Conservation (phyloP, 2,113 vertebrate species). For the Anhinga anhinga region DNA sequence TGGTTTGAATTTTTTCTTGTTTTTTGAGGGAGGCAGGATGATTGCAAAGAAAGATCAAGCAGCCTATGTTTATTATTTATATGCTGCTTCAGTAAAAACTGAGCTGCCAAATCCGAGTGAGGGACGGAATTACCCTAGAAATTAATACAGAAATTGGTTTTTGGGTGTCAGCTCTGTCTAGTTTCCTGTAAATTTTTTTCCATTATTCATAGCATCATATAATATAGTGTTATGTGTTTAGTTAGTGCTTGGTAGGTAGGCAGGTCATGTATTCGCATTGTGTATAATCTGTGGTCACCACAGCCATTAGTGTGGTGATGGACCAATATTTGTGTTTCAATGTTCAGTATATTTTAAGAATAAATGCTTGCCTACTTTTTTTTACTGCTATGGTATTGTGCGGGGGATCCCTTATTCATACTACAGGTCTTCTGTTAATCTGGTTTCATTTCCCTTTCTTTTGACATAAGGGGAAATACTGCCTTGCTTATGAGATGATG, state of each 20-base stretch:
- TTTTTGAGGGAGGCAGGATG: not conserved
- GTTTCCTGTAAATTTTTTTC: not conserved
- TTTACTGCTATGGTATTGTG: rapidly evolving
- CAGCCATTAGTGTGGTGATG: not conserved
- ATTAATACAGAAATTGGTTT: not conserved
- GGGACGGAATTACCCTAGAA: not conserved
- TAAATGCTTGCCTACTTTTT: not conserved
- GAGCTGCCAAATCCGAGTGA: not conserved
- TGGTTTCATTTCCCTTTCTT: not conserved
- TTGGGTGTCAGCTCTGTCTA: not conserved
- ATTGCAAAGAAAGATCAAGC: not conserved
- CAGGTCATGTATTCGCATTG: not conserved
- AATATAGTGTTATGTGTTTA: not conserved
- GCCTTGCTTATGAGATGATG: not conserved
- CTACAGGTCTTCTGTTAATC: not conserved
- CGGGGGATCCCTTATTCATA: not conserved
- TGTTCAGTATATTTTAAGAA: not conserved
- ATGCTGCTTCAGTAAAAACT: not conserved
- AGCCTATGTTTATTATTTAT: not conserved
- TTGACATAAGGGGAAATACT: not conserved
- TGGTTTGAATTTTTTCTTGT: no score
- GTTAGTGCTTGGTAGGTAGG: not conserved
- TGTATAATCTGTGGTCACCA: not conserved
- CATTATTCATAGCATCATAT: not conserved
- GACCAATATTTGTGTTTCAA: not conserved